A percentile compares a stretch with the other conserved stretches of the same genome.
phyloP scores from a whole-genome alignment of 1,140 invertebrate genomes.

The Chlorops oryzae region DNA sequence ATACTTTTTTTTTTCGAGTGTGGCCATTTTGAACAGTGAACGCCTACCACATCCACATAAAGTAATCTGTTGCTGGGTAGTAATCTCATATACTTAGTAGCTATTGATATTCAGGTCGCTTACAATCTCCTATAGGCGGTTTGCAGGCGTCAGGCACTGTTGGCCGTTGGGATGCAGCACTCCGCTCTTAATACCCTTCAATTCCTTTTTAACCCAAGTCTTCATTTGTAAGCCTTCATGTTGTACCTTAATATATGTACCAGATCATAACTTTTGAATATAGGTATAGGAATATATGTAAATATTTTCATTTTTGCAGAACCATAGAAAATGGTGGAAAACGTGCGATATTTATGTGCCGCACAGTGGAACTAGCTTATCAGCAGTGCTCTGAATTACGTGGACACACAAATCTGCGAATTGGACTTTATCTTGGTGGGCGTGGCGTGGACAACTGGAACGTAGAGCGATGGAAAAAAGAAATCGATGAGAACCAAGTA shows the following conservation, averaged over 20 bases:
- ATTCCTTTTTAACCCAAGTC: too few species aligned
- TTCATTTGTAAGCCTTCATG: too few species aligned
- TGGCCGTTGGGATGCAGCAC: too few species aligned
- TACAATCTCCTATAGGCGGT: too few species aligned
- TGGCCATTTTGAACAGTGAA: too few species aligned
- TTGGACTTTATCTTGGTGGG: conserved; percentile 54
- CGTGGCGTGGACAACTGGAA: conserved; percentile 66
- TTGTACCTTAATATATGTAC: conserved; percentile 39
- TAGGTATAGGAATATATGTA: conserved; percentile 2
- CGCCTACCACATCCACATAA: too few species aligned
- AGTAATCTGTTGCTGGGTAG: too few species aligned
- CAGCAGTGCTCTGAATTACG: conserved; percentile 69
- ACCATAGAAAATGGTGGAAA: conserved; percentile 60
- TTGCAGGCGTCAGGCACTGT: too few species aligned
- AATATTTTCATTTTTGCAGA: conserved; percentile 41
- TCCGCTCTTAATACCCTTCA: too few species aligned
- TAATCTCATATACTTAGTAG: too few species aligned
- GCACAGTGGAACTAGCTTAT: conserved; percentile 70
- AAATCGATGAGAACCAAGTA: conserved; percentile 60
- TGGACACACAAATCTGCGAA: conserved; percentile 54
- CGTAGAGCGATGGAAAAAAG: conserved; percentile 56
- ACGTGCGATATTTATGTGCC: conserved; percentile 68
- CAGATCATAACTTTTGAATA: conserved; percentile 17
- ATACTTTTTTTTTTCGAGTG: too few species aligned
- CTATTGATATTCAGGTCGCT: too few species aligned